These are phyloP conservation scores for Augochlorella aurata DNA, from an alignment of 2,888 invertebrate species.

Conservation along the genomic window DNA sequence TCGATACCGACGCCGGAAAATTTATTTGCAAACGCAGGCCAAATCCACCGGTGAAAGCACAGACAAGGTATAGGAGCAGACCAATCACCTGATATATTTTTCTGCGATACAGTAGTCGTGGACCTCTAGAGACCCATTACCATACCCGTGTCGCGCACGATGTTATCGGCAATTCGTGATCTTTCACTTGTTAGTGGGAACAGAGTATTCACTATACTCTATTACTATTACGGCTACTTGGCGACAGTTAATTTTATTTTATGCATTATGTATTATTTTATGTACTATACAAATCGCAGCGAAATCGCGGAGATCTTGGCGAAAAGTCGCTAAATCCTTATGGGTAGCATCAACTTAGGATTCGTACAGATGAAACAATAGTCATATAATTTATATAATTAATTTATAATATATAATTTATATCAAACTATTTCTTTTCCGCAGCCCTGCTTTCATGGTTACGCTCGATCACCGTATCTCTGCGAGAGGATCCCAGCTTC, in stretches of 20 bases:
- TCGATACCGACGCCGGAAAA: slow-evolving; percentile 63
- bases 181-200: neutral
- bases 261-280: too few species aligned
- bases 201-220: neutral
- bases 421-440: too few species aligned
- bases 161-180: neutral
- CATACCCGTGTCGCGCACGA: neutral
- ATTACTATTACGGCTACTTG: neutral
- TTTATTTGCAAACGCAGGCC: slow-evolving; percentile 64
- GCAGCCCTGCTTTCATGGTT: neutral
- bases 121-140: neutral
- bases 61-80: neutral
- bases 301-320: too few species aligned
- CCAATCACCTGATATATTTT: neutral
- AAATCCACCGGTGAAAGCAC: slow-evolving; percentile 32
- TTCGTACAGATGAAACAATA: too few species aligned
- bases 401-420: too few species aligned
- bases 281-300: too few species aligned
- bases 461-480: neutral
- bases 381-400: too few species aligned
- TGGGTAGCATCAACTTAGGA: too few species aligned
- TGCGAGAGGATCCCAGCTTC: neutral
- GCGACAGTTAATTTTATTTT: too few species aligned
- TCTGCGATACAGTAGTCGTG: neutral
- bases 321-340: too few species aligned